Conservation (phyloP, 2,888 invertebrate species). For the Troides aeacus region DNA sequence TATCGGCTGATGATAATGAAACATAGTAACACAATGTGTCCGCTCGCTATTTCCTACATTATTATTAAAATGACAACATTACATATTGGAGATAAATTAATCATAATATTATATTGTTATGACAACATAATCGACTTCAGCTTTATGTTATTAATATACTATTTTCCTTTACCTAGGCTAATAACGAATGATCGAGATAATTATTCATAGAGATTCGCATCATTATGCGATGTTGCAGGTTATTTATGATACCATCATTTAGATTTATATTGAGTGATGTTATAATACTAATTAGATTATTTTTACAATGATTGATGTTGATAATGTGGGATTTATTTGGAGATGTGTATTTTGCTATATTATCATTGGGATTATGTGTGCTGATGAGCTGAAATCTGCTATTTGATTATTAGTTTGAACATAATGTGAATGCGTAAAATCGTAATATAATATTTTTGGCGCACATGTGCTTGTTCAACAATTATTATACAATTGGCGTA, state of each 20-base stretch:
- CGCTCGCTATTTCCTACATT: not conserved
- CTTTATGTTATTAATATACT: constrained; percentile 1
- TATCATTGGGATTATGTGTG: too few relatives aligned
- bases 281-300: not conserved
- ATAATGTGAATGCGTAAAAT: too few relatives aligned
- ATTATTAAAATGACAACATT: constrained; percentile 1
- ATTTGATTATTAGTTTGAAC: too few relatives aligned
- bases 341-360: too few relatives aligned
- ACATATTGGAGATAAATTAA: constrained; percentile 16
- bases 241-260: not conserved
- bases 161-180: constrained; percentile 5
- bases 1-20: not conserved
- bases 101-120: constrained; percentile 9
- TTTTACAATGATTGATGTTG: not conserved
- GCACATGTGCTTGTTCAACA: too few relatives aligned
- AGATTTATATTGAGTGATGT: not conserved
- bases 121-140: constrained; percentile 12
- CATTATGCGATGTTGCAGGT: not conserved
- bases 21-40: not conserved
- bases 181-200: not conserved
- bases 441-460: too few relatives aligned
- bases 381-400: too few relatives aligned
- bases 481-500: too few relatives aligned
- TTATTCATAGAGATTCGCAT: not conserved
- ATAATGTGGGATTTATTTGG: too few relatives aligned